Percentiles rank a stretch among this genome's conserved stretches.
These are phyloP conservation scores for Scaptomyza pallida DNA, from an alignment of 1,140 invertebrate species.

Conservation along the genomic window DNA sequence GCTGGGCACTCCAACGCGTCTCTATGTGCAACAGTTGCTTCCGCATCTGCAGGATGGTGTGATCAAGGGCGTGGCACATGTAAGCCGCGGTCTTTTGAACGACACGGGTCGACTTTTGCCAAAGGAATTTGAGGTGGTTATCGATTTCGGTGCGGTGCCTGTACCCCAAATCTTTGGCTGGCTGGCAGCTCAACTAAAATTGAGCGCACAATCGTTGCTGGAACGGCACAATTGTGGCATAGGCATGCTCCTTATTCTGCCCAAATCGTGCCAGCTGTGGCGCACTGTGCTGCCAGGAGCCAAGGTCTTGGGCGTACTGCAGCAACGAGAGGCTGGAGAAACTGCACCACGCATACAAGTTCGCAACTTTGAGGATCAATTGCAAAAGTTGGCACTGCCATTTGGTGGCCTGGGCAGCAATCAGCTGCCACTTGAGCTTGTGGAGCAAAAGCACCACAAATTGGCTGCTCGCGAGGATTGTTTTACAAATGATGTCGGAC, in stretches of 20 bases:
- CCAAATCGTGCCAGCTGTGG: slow-evolving; percentile 57
- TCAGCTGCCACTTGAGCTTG: slow-evolving; percentile 27
- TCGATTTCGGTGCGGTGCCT: slow-evolving; percentile 91
- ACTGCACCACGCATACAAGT: slow-evolving; percentile 37
- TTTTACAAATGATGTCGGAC: slow-evolving; percentile 55
- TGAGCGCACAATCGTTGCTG: slow-evolving; percentile 91
- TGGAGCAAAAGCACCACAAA: neutral
- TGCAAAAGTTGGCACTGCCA: slow-evolving; percentile 39
- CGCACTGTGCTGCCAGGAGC: slow-evolving; percentile 54
- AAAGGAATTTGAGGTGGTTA: slow-evolving; percentile 86
- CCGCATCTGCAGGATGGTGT: slow-evolving; percentile 88
- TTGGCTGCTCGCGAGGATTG: slow-evolving; percentile 36
- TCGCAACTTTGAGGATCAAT: slow-evolving; percentile 68
- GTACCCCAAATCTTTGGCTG: slow-evolving; percentile 89
- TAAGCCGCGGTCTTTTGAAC: slow-evolving; percentile 96
- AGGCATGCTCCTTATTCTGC: slow-evolving; percentile 91
- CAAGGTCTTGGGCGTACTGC: slow-evolving; percentile 71
- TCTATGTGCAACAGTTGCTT: slow-evolving; percentile 93
- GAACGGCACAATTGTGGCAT: slow-evolving; percentile 97
- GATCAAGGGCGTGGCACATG: slow-evolving; percentile 96
- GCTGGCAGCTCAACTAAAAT: slow-evolving; percentile 87
- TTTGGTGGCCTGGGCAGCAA: slow-evolving; percentile 49
- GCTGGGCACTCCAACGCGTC: slow-evolving; percentile 93
- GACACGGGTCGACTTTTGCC: slow-evolving; percentile 94
- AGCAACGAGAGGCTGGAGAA: slow-evolving; percentile 16